Evolutionary conservation across 2,888 invertebrate species (phyloP).

Genomic region (Periphyllus acericola): DNA sequence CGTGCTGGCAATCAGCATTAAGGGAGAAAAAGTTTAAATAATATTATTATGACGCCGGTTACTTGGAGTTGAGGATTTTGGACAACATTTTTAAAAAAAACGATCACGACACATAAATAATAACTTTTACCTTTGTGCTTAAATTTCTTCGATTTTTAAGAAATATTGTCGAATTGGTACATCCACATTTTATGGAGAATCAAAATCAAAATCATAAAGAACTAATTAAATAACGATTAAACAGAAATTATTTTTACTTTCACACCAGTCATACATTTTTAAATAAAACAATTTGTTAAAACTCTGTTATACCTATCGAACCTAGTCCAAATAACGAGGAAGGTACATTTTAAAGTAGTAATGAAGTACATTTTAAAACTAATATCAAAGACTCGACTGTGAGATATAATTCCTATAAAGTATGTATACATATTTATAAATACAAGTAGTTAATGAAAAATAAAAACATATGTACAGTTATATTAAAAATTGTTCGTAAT

Average conservation of each 20-base stretch:
- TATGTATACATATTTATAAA: no score
- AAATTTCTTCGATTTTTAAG: neutral
- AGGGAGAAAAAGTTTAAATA: constrained; percentile 52
- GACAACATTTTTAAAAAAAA: neutral
- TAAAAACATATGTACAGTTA: no score
- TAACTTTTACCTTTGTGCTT: neutral
- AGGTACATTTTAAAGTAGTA: neutral
- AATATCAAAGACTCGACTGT: neutral
- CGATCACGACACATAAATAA: neutral
- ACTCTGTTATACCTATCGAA: no score
- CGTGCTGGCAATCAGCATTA: constrained; percentile 59
- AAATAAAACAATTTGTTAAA: no score
- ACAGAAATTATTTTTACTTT: no score
- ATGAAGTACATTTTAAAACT: no score
- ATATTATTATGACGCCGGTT: constrained; percentile 25
- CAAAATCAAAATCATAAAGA: neutral
- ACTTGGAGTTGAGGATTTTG: constrained; percentile 1
- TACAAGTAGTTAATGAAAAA: no score
- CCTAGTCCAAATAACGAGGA: neutral
- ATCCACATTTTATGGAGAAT: neutral
- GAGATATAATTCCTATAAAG: no score
- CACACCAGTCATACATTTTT: no score
- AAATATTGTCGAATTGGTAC: neutral
- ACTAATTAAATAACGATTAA: no score
- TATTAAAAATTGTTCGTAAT: no score